A percentile compares a stretch with the other conserved stretches of the same genome.
Evolutionary conservation across 2,797 vertebrate genomes (phyloP).

Genomic region (Tauraco hartlaubi): DNA sequence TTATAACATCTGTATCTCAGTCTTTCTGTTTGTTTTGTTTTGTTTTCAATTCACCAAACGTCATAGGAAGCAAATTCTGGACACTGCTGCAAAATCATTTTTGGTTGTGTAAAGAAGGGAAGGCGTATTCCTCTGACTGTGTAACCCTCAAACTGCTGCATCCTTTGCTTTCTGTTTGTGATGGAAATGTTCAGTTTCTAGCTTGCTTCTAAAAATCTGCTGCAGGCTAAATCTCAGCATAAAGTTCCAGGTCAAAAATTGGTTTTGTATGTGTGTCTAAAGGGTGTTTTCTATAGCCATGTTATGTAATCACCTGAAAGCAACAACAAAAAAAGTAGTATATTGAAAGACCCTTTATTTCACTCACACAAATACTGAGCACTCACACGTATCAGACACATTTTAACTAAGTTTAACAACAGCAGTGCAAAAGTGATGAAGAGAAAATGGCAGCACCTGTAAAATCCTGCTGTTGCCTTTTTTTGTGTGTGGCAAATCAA

Average conservation of each 20-base stretch:
- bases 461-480: not conserved
- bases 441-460: not conserved
- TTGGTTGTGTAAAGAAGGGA: not conserved
- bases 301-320: constrained; percentile 18
- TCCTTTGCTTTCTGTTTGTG: constrained; percentile 47
- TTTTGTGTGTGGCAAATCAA: not conserved
- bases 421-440: not conserved
- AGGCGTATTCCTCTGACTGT: not conserved
- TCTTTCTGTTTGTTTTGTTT: constrained; percentile 41
- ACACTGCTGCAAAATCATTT: constrained; percentile 44
- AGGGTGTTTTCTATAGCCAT: not conserved
- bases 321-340: not conserved
- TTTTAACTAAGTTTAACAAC: not conserved
- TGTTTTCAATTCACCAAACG: constrained; percentile 52
- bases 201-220: constrained; percentile 23
- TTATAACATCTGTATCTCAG: constrained; percentile 57
- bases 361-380: not conserved
- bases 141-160: constrained; percentile 30
- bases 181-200: constrained; percentile 60
- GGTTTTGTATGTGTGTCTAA: not conserved
- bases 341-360: constrained; percentile 13
- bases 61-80: constrained; percentile 44
- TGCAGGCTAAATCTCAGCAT: constrained; percentile 18
- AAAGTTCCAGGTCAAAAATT: constrained; percentile 17
- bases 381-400: not conserved